Conservation (phyloP, 2,113 vertebrate species). For the Chaetops frenatus region DNA sequence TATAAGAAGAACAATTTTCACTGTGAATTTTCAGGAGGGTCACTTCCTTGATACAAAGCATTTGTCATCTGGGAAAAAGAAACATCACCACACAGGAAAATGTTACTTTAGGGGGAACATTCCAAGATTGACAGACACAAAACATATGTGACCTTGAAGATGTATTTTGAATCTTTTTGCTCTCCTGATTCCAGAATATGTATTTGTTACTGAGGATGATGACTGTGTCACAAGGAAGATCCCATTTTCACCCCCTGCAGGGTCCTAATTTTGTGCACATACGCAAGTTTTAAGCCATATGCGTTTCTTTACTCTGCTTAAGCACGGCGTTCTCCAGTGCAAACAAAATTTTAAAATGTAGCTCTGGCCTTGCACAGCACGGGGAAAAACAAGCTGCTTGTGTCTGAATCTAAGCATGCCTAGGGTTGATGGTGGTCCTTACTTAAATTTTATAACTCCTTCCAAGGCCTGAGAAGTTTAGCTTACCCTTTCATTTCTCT, state of each 20-base stretch:
- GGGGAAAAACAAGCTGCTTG: not conserved
- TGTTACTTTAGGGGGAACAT: not conserved
- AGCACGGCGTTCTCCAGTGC: not conserved
- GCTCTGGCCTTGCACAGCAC: not conserved
- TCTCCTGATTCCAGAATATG: not conserved
- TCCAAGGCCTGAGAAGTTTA: not conserved
- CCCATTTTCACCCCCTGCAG: not conserved
- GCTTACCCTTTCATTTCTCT: not conserved
- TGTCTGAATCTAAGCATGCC: not conserved
- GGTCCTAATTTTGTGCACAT: not conserved
- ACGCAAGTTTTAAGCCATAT: not conserved
- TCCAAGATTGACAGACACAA: not conserved
- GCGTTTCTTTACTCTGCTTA: not conserved
- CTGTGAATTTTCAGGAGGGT: not conserved
- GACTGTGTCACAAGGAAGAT: not conserved
- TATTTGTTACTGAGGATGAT: not conserved
- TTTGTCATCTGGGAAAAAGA: not conserved
- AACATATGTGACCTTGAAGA: conserved; percentile 4
- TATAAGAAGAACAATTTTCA: not conserved
- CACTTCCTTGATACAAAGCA: conserved; percentile 10
- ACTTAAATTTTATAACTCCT: not conserved
- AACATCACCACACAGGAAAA: not conserved
- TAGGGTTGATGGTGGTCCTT: not conserved
- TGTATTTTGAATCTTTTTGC: not conserved
- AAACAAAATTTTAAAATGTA: not conserved